A percentile compares a stretch with the other conserved stretches of the same genome.
Conservation (phyloP, 2,113 vertebrate species). For the Grus americana region DNA sequence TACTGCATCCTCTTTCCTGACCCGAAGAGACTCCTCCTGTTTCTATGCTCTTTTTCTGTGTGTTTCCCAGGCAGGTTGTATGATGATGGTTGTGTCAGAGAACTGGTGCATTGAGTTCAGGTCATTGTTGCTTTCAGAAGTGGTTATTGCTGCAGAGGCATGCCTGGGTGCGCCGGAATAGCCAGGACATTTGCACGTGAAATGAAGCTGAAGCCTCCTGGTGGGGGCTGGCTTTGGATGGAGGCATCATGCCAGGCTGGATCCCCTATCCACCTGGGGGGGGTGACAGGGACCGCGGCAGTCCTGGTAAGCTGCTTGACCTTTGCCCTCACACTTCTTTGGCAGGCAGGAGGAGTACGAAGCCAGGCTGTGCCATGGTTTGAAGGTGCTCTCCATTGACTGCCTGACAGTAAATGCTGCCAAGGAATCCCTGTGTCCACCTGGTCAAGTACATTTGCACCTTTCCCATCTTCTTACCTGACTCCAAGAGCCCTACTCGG, state of each 20-base stretch:
- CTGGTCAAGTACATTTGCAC: background rate
- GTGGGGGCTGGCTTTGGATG: background rate
- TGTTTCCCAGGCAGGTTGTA: background rate
- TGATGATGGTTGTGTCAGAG: background rate
- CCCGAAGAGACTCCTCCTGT: background rate
- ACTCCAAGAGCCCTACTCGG: background rate
- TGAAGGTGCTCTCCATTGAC: background rate
- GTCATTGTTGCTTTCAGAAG: background rate
- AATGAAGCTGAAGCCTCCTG: background rate
- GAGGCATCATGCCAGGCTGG: background rate
- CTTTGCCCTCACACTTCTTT: background rate
- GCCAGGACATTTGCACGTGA: background rate
- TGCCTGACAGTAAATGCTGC: background rate
- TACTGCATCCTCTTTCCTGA: background rate
- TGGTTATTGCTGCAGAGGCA: background rate
- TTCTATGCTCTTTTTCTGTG: background rate
- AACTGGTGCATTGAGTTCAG: background rate
- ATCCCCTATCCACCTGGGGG: background rate
- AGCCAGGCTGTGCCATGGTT: background rate
- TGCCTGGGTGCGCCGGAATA: background rate
- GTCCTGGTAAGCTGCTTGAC: background rate
- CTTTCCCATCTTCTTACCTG: background rate
- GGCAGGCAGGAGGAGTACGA: background rate
- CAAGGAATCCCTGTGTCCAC: background rate
- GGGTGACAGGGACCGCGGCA: rapidly evolving